Evolutionary conservation across 1,140 invertebrate species (phyloP).

Genomic region (Drosophila nigromelanica): DNA sequence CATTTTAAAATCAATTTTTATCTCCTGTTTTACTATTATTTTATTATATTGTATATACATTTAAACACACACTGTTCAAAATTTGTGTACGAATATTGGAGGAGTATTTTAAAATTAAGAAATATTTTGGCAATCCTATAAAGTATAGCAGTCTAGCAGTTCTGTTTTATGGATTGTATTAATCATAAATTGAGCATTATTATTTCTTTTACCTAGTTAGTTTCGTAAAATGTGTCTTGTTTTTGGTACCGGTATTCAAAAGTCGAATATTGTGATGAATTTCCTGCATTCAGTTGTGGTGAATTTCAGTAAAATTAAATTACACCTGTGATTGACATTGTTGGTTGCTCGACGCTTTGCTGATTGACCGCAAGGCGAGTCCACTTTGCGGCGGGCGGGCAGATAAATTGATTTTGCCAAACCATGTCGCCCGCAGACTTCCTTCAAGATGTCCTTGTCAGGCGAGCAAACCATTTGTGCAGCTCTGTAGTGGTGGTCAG

Average conservation of each 20-base stretch:
- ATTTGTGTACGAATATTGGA: too few relatives aligned
- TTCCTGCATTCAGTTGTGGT: slow-evolving; percentile 11
- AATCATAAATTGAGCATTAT: too few relatives aligned
- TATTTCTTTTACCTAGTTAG: too few relatives aligned
- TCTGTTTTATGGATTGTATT: too few relatives aligned
- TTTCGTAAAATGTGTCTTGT: background rate
- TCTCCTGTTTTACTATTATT: too few relatives aligned
- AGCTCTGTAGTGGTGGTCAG: too few relatives aligned
- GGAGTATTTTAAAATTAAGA: too few relatives aligned
- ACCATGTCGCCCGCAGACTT: slow-evolving; percentile 10
- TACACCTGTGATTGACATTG: slow-evolving; percentile 40
- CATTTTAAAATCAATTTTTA: too few relatives aligned
- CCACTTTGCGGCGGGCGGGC: slow-evolving; percentile 9
- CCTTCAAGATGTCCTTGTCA: background rate
- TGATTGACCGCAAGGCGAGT: slow-evolving; percentile 36
- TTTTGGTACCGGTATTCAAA: background rate
- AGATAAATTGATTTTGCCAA: slow-evolving; percentile 34
- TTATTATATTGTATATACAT: too few relatives aligned
- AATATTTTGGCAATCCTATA: too few relatives aligned
- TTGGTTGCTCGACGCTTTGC: background rate
- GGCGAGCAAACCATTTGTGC: background rate
- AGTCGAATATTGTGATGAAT: background rate
- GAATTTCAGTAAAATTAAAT: slow-evolving; percentile 36
- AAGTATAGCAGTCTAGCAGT: too few relatives aligned
- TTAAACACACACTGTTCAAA: too few relatives aligned